Conservation (phyloP, 2,113 vertebrate genomes). For the Sterna hirundo region DNA sequence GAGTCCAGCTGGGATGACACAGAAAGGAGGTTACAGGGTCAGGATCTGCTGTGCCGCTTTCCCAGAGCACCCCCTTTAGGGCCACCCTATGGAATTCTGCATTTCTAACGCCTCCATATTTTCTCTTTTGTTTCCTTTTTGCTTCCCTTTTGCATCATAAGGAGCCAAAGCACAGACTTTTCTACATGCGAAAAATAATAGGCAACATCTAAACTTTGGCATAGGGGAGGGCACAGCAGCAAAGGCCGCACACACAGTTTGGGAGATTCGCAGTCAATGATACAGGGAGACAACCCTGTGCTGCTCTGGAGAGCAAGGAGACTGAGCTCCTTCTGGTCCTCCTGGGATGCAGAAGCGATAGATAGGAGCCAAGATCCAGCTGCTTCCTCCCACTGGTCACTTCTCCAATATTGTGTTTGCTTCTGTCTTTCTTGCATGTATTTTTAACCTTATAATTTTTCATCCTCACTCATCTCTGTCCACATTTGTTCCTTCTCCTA, state of each 20-base stretch:
- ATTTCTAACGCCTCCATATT: neutral
- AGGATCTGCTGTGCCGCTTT: neutral
- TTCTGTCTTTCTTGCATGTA: neutral
- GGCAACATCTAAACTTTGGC: neutral
- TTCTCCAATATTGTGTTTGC: neutral
- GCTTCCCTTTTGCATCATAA: neutral
- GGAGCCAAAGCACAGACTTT: neutral
- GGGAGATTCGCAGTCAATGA: neutral
- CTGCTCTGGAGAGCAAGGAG: neutral
- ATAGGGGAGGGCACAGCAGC: neutral
- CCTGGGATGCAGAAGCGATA: neutral
- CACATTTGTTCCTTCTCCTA: neutral
- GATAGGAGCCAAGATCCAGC: neutral
- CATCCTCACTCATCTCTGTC: neutral
- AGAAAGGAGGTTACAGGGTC: neutral
- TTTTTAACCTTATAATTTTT: neutral
- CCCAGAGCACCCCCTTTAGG: neutral
- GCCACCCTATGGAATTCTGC: neutral
- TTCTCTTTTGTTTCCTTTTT: neutral
- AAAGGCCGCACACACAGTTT: neutral
- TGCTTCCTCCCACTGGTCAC: neutral
- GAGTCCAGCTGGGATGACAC: neutral
- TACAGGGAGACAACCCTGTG: neutral
- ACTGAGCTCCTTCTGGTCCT: neutral
- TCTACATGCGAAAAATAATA: neutral